phyloP scores from a whole-genome alignment of 2,797 vertebrate genomes.

The Schizopygopsis malacanthus region DNA sequence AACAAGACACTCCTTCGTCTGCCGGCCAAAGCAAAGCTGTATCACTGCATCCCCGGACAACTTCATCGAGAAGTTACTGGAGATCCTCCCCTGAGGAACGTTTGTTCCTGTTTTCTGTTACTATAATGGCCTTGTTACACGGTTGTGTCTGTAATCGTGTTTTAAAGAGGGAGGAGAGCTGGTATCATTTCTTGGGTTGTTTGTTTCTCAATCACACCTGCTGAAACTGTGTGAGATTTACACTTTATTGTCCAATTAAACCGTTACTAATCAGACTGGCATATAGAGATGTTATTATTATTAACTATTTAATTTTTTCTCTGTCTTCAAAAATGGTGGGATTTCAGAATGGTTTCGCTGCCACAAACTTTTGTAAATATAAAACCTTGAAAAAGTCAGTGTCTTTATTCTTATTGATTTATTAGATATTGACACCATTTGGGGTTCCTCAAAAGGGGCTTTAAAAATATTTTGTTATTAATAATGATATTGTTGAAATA shows the following conservation, averaged over 20 bases:
- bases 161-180: background rate
- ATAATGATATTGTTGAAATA: background rate
- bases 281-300: constrained; percentile 40
- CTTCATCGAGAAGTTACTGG: constrained; percentile 22
- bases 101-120: constrained; percentile 52
- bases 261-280: constrained; percentile 47
- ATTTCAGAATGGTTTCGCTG: constrained; percentile 62
- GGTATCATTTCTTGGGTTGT: background rate
- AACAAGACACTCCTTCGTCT: constrained; percentile 46
- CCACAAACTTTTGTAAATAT: constrained; percentile 79
- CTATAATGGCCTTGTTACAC: constrained; percentile 42
- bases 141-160: background rate
- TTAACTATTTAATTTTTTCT: constrained; percentile 46
- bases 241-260: constrained; percentile 44
- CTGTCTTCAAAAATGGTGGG: constrained; percentile 23
- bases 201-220: constrained; percentile 35
- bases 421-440: background rate
- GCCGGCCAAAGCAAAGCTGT: constrained; percentile 47
- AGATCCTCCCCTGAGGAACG: background rate
- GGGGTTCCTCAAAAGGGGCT: background rate
- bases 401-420: background rate
- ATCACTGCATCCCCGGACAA: constrained; percentile 12
- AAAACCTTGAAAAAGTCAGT: constrained; percentile 52
- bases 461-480: background rate
- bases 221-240: constrained; percentile 53